phyloP scores from a whole-genome alignment of 1,140 invertebrate species.

The Heterodera schachtii region DNA sequence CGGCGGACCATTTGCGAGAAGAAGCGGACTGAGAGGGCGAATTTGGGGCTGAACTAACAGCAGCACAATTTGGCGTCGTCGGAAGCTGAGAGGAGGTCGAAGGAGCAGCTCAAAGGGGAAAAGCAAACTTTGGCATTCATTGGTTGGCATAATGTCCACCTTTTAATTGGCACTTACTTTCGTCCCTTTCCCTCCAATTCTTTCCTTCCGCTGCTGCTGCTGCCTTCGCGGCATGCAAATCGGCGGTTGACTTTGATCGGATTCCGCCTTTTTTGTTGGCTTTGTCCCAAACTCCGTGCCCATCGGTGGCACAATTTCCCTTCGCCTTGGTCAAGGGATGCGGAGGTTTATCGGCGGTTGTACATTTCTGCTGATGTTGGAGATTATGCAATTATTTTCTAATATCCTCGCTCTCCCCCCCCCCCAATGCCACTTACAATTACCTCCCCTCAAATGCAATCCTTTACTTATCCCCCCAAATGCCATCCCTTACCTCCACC shows the following conservation, averaged over 20 bases:
- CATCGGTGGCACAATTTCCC: background rate
- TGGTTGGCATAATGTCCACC: background rate
- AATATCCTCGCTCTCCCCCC: background rate
- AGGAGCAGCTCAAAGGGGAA: too few species aligned
- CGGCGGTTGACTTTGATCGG: conserved; percentile 15
- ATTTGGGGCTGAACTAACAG: background rate
- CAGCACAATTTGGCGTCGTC: background rate
- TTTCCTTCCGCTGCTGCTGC: conserved; percentile 16
- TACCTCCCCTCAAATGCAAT: background rate
- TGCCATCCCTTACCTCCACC: background rate
- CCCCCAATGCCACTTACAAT: background rate
- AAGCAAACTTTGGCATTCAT: too few species aligned
- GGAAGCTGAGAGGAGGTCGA: background rate
- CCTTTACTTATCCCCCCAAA: background rate
- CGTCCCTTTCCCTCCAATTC: conserved; percentile 16
- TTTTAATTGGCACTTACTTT: background rate
- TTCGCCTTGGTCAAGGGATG: conserved; percentile 2
- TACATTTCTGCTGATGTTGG: background rate
- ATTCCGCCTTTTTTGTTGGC: background rate
- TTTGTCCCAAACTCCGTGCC: background rate
- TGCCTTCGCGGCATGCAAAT: conserved; percentile 24
- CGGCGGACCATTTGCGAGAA: background rate
- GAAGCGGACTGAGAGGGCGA: background rate
- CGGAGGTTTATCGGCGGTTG: conserved; percentile 17
- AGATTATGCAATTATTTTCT: background rate